Base-by-base conservation (phyloP, 2,113 vertebrate genomes). In the Odontophorus gujanensis region DNA sequence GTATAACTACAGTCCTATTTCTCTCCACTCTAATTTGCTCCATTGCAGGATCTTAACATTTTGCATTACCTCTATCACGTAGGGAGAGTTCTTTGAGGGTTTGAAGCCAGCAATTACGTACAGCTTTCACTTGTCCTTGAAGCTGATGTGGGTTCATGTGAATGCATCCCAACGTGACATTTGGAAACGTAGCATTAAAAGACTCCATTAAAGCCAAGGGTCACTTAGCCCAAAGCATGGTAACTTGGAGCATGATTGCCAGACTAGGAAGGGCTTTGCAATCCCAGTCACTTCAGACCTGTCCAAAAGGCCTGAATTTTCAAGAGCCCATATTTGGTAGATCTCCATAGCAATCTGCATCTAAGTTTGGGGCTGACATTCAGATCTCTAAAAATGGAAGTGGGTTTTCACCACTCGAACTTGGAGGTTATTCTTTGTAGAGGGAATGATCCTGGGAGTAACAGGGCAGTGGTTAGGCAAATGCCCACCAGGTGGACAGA, bases 301-400 rank as follows among this genome's bases (percentile, higher is more conserved):
- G 90, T 83, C 43, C 34, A 22, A 88, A 87, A 81, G 57, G 43
- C 50, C 53, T 78, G 80, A 66, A 79, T 88, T 93, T 90, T 78
- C 51, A 83, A 32, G 68, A 92, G 72, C 50, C 85, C 87, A 18
- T 92, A 95, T 95, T 93, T 94, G 94, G 93, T 95, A 90, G 85
- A 91, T 90, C 80, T 94, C 77, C 80, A 85, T 62, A 65, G 66
- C 73, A 78, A 90, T 93, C 87, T 81, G 17, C 76, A 71, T 69
- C 79, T 22, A 17, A 81, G 34, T 65, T 83, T 83, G 61, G 68
- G 73, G 87, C 65, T 90, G 90, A 57, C 87, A 45, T 63, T 91
- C 78, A 72, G 17, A 83, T 85, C 85, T 85, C 89, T 96, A 86
- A 95, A 94, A 87, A 81, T 93, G 95, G 92, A 92, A 85, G 72